Evolutionary conservation across 1,140 invertebrate genomes (phyloP), one percentile per base, ranked within the genome.

Genomic region (Caenorhabditis briggsae): DNA sequence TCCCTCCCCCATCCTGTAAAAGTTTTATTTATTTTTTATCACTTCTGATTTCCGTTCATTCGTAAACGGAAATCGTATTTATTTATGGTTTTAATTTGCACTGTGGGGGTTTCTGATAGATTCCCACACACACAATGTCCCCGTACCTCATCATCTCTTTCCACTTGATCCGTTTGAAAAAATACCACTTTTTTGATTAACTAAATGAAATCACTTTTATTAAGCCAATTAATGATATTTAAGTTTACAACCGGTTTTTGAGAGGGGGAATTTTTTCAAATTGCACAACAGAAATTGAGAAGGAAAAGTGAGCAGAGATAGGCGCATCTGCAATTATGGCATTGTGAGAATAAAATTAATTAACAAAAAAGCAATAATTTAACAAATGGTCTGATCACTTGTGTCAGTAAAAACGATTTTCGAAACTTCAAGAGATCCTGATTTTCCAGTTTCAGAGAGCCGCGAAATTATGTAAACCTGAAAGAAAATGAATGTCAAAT

Each of bases 401-500:
- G 58, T 50, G 50, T 84, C 83, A 16, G 83, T 84, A 14, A 84
- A 50, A 46, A 64, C 16, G 16, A 84, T 59, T 65, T 84, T 84
- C 53, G 56, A 61, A 23, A 84, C 20, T 64, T 84, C 56, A 14
- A 84, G 46, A 61, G 83, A 61, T 84, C 83, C 83, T 11, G 56
- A 50, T 84, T 59, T 50, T 43, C 59, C 46, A 25, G 83, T 48
- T 50, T 84, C 59, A 23, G 59, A 50, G 12, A 84, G 58, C n/a
- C 83, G 83, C 12, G 56, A 59, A 48, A 84, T 59, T 5, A 84
- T 59, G 46, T 84, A 84, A 12, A 84, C 83, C 83, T 84, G 59
- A 41, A 83, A 41, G 5, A 53, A 20, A 9, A 23, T 25, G 16
- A 5, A 2, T 85, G 20, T 46, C 84, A n/a, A 53, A 43, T 53